phyloP scores from a whole-genome alignment of 2,797 vertebrate species.

The Microcaecilia unicolor region DNA sequence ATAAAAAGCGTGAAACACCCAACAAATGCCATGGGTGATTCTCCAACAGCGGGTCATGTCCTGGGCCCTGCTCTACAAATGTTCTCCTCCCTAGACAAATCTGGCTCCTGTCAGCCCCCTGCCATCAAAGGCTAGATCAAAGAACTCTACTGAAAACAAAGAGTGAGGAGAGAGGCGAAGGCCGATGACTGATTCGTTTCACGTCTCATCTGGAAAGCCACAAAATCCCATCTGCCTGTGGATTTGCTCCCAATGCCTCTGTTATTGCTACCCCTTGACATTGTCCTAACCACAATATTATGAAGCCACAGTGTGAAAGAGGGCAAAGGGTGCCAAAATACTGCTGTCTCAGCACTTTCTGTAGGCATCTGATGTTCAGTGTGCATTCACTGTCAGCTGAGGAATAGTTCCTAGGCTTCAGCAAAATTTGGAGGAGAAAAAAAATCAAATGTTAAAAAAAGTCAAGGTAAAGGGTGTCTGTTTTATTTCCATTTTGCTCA shows the following conservation, averaged over 20 bases:
- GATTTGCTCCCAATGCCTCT: conserved; percentile 11
- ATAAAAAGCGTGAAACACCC: no score
- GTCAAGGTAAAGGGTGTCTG: no score
- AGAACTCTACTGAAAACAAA: no score
- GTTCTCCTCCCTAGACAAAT: neutral
- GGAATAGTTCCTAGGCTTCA: no score
- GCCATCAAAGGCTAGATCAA: neutral
- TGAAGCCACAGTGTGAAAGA: conserved; percentile 3
- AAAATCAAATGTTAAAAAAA: no score
- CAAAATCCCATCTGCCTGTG: conserved; percentile 13
- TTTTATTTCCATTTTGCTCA: no score
- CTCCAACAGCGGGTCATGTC: neutral
- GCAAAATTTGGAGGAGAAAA: no score
- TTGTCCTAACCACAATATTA: neutral
- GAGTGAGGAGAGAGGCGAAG: no score
- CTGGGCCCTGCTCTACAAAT: neutral
- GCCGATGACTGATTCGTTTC: neutral
- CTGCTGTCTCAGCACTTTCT: neutral
- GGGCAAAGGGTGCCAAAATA: neutral
- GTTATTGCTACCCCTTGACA: neutral
- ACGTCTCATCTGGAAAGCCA: neutral
- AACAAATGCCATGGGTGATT: no score
- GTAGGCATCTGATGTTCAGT: rapidly evolving
- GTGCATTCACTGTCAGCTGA: neutral
- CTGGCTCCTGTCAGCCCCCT: neutral